Conservation (phyloP, 1,140 invertebrate genomes). For the Drosophila pruinosa region DNA sequence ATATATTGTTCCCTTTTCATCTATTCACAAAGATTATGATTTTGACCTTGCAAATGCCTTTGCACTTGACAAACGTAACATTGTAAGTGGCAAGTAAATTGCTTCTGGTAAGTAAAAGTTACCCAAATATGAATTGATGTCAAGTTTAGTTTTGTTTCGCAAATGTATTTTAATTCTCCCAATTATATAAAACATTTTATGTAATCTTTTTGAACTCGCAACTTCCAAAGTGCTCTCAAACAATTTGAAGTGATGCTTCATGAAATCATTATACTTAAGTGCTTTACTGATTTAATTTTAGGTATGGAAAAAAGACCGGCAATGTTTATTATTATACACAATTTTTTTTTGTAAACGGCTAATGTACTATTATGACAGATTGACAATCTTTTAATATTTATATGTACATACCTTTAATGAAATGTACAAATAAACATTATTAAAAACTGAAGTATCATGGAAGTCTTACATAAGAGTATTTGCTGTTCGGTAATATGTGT, state of each 20-base stretch:
- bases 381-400: constrained; percentile 46
- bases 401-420: constrained; percentile 12
- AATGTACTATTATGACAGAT: constrained; percentile 72
- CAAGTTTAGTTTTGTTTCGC: constrained; percentile 62
- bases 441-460: constrained; percentile 53
- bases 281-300: not conserved
- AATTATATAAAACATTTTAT: constrained; percentile 63
- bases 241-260: constrained; percentile 54
- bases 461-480: constrained; percentile 45
- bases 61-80: too few relatives aligned
- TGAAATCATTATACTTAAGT: constrained; percentile 49
- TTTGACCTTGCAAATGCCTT: too few relatives aligned
- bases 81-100: constrained; percentile 44
- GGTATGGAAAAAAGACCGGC: too few relatives aligned
- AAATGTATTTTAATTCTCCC: constrained; percentile 47
- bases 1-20: too few relatives aligned
- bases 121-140: constrained; percentile 60
- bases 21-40: too few relatives aligned
- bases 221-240: constrained; percentile 65
- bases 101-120: constrained; percentile 41
- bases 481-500: not conserved
- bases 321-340: too few relatives aligned
- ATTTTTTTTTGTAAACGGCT: too few relatives aligned
- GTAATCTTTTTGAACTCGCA: constrained; percentile 70
- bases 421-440: not conserved